Conservation (phyloP, 1,140 invertebrate genomes). For the Diachasma alloeum region DNA sequence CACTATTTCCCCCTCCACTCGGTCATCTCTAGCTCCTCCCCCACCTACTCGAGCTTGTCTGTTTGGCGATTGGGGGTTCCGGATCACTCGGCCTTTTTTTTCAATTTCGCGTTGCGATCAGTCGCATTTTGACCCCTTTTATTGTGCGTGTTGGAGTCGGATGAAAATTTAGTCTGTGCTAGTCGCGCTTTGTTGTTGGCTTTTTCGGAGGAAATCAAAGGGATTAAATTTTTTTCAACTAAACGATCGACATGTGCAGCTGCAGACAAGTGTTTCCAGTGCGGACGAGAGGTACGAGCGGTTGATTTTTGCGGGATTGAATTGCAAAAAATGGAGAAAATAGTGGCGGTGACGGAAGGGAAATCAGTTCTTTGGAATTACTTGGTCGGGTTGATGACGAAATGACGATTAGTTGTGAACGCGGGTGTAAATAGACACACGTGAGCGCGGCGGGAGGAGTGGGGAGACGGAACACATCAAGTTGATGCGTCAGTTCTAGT, state of each 20-base stretch:
- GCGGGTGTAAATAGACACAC: background rate
- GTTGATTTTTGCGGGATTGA: background rate
- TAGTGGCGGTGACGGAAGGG: too few species aligned
- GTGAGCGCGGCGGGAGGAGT: background rate
- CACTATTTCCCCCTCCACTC: background rate
- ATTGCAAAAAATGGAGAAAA: background rate
- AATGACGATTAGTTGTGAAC: background rate
- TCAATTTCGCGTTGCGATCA: background rate
- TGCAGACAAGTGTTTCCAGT: slow-evolving; percentile 15
- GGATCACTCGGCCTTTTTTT: background rate
- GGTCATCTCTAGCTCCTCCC: background rate
- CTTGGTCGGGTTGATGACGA: background rate
- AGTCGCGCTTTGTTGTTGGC: background rate
- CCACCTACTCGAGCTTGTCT: background rate
- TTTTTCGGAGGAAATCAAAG: too few species aligned
- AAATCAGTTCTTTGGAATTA: too few species aligned
- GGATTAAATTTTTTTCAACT: background rate
- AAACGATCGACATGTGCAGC: slow-evolving; percentile 17
- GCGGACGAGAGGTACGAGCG: slow-evolving; percentile 5
- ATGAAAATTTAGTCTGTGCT: background rate
- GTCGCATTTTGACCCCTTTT: background rate
- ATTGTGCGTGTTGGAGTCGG: background rate
- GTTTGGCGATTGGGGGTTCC: background rate
- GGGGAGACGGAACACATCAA: too few species aligned
- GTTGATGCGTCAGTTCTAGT: too few species aligned